Percentiles rank a stretch among this genome's conserved stretches.
Evolutionary conservation across 2,113 vertebrate genomes (phyloP).

Genomic region (Irena cyanogastra): DNA sequence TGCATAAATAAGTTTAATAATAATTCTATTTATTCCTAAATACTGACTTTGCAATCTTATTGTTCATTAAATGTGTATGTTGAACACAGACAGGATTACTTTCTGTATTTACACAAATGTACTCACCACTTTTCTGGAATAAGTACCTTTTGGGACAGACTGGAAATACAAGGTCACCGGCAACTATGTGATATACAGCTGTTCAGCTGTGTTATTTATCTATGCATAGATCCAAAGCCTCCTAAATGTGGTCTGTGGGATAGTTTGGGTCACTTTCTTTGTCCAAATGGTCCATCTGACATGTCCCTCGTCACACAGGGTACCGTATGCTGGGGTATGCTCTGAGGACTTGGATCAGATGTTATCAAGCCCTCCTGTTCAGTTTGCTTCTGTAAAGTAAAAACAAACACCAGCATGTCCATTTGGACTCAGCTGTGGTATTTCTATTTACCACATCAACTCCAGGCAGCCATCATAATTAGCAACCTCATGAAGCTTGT

Average conservation of each 20-base stretch:
- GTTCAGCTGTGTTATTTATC: background rate
- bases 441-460: conserved; percentile 48
- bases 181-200: background rate
- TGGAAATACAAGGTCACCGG: background rate
- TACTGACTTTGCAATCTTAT: background rate
- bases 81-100: background rate
- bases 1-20: background rate
- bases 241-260: background rate
- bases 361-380: background rate
- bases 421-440: conserved; percentile 47
- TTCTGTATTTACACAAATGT: background rate
- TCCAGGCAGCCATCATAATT: conserved; percentile 48
- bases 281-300: conserved; percentile 11
- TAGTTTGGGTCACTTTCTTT: background rate
- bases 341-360: background rate
- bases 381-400: conserved; percentile 31
- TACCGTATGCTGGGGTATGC: background rate
- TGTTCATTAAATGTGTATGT: background rate
- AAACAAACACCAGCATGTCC: conserved; percentile 32
- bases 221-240: background rate
- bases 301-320: background rate
- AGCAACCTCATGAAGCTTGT: conserved; percentile 51
- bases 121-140: background rate
- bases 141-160: background rate
- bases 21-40: background rate